phyloP scores from a whole-genome alignment of 2,113 vertebrate genomes.

The Eolophus roseicapilla region DNA sequence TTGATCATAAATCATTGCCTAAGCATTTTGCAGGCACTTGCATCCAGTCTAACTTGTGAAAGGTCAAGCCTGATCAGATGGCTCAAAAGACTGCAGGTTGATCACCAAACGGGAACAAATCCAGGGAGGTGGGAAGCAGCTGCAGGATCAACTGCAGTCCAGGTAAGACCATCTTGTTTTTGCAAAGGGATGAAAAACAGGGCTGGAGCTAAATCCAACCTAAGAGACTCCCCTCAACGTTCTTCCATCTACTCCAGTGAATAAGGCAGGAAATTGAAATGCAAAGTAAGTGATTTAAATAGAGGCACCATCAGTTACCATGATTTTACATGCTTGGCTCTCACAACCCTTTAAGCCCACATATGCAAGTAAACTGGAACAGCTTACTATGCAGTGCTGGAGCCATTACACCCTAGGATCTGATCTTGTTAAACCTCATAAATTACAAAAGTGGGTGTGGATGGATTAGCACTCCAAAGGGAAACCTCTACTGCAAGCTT shows the following conservation, averaged over 20 bases:
- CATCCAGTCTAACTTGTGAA: neutral
- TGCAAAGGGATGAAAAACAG: conserved; percentile 8
- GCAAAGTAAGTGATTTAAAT: neutral
- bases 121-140: neutral
- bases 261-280: neutral
- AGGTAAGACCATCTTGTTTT: neutral
- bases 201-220: conserved; percentile 34
- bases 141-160: neutral
- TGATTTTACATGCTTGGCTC: neutral
- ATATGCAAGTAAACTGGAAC: neutral
- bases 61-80: conserved; percentile 34
- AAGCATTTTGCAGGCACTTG: neutral
- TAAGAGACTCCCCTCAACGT: neutral
- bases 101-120: neutral
- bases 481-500: neutral
- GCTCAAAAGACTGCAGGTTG: neutral
- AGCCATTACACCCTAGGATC: neutral
- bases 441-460: neutral
- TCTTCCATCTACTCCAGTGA: neutral
- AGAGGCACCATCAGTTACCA: neutral
- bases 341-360: neutral
- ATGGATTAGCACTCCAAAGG: neutral
- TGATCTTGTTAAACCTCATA: neutral
- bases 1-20: neutral
- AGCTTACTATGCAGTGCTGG: neutral